Percentiles rank a stretch among this genome's conserved stretches.
Evolutionary conservation across 2,888 invertebrate species (phyloP).

Genomic region (Clivina fossor): DNA sequence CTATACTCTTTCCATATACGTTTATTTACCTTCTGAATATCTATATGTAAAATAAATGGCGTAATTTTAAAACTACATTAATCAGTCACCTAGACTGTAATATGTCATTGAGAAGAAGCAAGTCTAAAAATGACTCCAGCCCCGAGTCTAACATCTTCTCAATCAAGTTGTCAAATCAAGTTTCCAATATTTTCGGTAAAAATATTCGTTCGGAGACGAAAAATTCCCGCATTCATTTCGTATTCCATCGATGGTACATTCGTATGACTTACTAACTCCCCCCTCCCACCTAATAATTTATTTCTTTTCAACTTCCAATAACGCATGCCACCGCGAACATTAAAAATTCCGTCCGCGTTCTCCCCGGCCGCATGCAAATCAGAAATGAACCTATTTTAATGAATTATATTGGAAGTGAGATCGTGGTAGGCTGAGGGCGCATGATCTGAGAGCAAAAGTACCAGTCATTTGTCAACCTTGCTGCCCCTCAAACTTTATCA

Average conservation of each 20-base stretch:
- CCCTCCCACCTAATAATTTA: slow-evolving; percentile 33
- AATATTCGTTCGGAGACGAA: slow-evolving; percentile 23
- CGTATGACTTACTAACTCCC: slow-evolving; percentile 33
- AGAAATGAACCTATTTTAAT: slow-evolving; percentile 35
- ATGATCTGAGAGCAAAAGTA: slow-evolving; percentile 33
- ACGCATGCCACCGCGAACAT: slow-evolving; percentile 19
- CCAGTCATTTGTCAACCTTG: slow-evolving; percentile 32
- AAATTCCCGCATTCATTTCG: too few species aligned
- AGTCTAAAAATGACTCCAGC: slow-evolving; percentile 20
- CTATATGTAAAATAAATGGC: too few species aligned
- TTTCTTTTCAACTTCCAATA: slow-evolving; percentile 34
- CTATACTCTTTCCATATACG: too few species aligned
- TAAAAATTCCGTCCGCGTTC: slow-evolving; percentile 30
- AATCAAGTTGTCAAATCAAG: slow-evolving; percentile 29
- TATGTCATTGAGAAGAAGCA: background rate
- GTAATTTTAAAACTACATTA: slow-evolving; percentile 2
- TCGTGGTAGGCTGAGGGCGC: slow-evolving; percentile 18
- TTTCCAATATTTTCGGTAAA: slow-evolving; percentile 28
- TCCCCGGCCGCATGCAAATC: slow-evolving; percentile 32
- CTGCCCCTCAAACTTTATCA: slow-evolving; percentile 25
- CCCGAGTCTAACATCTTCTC: too few species aligned
- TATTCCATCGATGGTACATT: slow-evolving; percentile 30
- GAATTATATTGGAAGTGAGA: slow-evolving; percentile 35
- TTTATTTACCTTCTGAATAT: too few species aligned
- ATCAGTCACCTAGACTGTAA: slow-evolving; percentile 1